Percentiles rank a stretch among this genome's conserved stretches.
phyloP scores from a whole-genome alignment of 2,113 vertebrate genomes.

The Thalassoma bifasciatum region DNA sequence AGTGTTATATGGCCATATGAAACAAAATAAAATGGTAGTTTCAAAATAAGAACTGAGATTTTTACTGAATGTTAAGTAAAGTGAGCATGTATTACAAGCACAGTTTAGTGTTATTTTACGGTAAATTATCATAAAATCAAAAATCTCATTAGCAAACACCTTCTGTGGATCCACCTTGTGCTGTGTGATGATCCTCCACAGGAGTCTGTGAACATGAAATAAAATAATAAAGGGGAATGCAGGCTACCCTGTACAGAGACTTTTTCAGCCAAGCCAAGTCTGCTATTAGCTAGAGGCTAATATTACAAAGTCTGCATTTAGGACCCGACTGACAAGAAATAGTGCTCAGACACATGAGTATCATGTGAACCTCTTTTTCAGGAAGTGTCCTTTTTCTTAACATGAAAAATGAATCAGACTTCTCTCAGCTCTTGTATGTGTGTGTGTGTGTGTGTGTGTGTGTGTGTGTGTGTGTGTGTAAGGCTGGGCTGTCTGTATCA shows the following conservation, averaged over 20 bases:
- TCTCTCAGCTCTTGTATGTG: conserved; percentile 31
- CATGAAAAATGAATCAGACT: conserved; percentile 72
- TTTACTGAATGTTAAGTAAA: too few species aligned
- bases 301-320: conserved; percentile 75
- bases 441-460: conserved; percentile 16
- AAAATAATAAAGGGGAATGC: conserved; percentile 77
- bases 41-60: too few species aligned
- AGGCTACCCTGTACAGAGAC: neutral
- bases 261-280: conserved; percentile 38
- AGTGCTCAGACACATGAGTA: conserved; percentile 34
- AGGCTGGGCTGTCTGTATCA: conserved; percentile 37
- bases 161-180: too few species aligned
- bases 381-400: conserved; percentile 59
- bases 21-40: too few species aligned
- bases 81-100: too few species aligned
- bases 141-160: too few species aligned
- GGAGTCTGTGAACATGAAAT: conserved; percentile 63
- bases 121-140: too few species aligned
- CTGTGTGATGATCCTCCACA: too few species aligned
- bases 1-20: too few species aligned
- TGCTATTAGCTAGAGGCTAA: conserved; percentile 60
- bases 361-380: conserved; percentile 49
- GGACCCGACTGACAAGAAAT: conserved; percentile 56
- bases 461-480: too few species aligned
- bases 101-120: too few species aligned